Evolutionary conservation across 2,113 vertebrate species (phyloP).

Genomic region (Dicrurus megarhynchus): DNA sequence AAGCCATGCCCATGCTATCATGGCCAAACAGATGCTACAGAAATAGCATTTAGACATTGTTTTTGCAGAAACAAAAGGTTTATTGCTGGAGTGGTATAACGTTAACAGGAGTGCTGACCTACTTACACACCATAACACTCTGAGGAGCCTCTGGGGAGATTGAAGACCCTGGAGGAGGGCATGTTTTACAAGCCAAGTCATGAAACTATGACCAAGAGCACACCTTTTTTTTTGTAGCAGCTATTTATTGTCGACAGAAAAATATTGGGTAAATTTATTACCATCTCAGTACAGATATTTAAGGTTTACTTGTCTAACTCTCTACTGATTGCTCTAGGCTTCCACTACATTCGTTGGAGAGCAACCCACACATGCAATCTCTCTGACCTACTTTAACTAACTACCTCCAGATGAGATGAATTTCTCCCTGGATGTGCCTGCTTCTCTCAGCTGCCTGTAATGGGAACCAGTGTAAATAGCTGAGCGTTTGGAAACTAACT

Average conservation of each 20-base stretch:
- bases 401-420: neutral
- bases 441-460: neutral
- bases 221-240: neutral
- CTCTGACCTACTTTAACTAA: conserved; percentile 24
- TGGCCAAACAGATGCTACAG: conserved; percentile 7
- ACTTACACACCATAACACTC: conserved; percentile 32
- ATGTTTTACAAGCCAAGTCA: conserved; percentile 29
- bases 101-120: conserved; percentile 33
- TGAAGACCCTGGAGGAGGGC: neutral
- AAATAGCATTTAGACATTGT: neutral
- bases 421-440: neutral
- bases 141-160: conserved; percentile 3
- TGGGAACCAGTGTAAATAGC: neutral
- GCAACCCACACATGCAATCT: neutral
- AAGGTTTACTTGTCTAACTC: conserved; percentile 1
- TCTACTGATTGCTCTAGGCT: neutral
- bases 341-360: neutral
- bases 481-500: neutral
- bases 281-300: neutral
- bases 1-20: conserved; percentile 32
- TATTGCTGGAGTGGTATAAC: neutral
- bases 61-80: conserved; percentile 52
- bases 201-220: conserved; percentile 24
- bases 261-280: neutral
- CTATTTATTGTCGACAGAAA: neutral